Percentiles rank a stretch among this genome's conserved stretches.
These are phyloP conservation scores for Microtus montanus DNA, from an alignment of 2,113 vertebrate genomes.

Conservation along the genomic window DNA sequence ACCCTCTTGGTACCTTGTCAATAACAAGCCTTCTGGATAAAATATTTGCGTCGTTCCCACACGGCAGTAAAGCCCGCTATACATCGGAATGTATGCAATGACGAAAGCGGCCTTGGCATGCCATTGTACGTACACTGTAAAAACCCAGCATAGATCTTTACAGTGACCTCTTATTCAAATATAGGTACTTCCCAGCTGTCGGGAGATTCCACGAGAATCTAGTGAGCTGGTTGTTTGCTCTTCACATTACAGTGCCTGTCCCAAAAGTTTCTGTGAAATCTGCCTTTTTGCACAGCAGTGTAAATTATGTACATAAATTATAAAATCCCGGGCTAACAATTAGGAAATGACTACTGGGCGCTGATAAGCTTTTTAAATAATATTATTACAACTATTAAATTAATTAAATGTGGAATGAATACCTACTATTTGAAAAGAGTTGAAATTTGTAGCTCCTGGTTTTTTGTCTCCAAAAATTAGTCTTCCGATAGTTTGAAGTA, in stretches of 20 bases:
- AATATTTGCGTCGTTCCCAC: constrained; percentile 82
- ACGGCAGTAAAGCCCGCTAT: constrained; percentile 70
- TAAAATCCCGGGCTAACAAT: constrained; percentile 68
- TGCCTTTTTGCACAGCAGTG: constrained; percentile 40
- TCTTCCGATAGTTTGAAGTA: constrained; percentile 56
- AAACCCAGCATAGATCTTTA: constrained; percentile 25
- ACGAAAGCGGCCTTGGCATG: constrained; percentile 54
- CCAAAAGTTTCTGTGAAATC: constrained; percentile 68
- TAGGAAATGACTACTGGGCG: constrained; percentile 59
- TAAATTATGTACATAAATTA: constrained; percentile 73
- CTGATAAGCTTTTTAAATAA: constrained; percentile 65
- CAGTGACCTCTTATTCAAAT: constrained; percentile 41
- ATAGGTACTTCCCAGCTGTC: neutral
- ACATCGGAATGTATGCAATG: constrained; percentile 61
- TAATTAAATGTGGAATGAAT: constrained; percentile 64
- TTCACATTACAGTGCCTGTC: constrained; percentile 31
- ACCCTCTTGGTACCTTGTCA: constrained; percentile 85
- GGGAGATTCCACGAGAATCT: neutral
- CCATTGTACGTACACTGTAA: constrained; percentile 44
- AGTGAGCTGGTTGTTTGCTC: constrained; percentile 31
- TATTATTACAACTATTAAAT: constrained; percentile 61
- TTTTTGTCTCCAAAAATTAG: constrained; percentile 64
- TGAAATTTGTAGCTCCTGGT: constrained; percentile 4
- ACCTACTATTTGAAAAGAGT: constrained; percentile 32
- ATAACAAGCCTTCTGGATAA: constrained; percentile 84